phyloP scores from a whole-genome alignment of 2,797 vertebrate genomes.

The Staurois parvus region DNA sequence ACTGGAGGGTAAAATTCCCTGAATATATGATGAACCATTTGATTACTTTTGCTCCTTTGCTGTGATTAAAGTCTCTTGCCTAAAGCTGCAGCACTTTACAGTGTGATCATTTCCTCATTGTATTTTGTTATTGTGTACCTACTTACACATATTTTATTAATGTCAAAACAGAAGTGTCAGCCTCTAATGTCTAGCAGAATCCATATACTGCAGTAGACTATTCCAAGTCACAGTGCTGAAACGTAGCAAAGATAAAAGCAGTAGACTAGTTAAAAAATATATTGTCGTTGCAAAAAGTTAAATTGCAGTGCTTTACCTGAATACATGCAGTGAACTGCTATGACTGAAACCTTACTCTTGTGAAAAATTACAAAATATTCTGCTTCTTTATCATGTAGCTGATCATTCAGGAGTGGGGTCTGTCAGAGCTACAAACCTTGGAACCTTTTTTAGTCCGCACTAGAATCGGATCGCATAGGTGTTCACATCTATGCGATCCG shows the following conservation, averaged over 20 bases:
- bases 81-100: constrained; percentile 1
- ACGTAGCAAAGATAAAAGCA: neutral
- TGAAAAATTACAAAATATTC: too few relatives aligned
- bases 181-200: neutral
- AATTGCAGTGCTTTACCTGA: too few relatives aligned
- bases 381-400: too few relatives aligned
- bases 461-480: too few relatives aligned
- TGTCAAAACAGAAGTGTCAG: constrained; percentile 12
- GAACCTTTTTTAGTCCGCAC: too few relatives aligned
- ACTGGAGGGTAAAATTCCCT: constrained; percentile 17
- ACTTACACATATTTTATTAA: constrained; percentile 42
- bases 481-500: too few relatives aligned
- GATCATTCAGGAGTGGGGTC: too few relatives aligned
- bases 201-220: neutral
- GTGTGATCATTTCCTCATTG: neutral
- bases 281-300: too few relatives aligned
- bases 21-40: constrained; percentile 1
- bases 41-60: constrained; percentile 36
- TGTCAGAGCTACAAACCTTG: too few relatives aligned
- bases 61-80: neutral
- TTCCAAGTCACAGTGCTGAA: neutral
- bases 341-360: too few relatives aligned
- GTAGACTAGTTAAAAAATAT: neutral
- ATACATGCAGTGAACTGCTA: too few relatives aligned
- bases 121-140: constrained; percentile 34